These are phyloP conservation scores for Anarhynchus alexandrinus DNA, from an alignment of 2,113 vertebrate species.

Conservation along the genomic window DNA sequence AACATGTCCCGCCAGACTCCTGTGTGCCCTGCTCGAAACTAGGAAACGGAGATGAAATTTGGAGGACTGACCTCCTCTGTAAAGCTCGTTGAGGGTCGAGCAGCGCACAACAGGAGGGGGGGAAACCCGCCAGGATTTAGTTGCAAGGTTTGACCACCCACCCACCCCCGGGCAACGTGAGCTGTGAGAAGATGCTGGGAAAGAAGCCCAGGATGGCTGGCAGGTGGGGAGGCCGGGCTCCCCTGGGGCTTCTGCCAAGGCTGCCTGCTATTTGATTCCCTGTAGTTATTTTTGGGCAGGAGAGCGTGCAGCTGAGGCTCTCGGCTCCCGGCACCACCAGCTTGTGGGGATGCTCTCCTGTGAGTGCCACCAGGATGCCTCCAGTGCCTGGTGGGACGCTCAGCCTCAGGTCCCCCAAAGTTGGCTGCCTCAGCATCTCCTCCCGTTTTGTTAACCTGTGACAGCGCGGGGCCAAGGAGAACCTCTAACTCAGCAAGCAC, in stretches of 20 bases:
- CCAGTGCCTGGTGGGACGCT: neutral
- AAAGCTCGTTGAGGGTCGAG: neutral
- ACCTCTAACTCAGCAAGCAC: neutral
- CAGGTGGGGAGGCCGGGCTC: neutral
- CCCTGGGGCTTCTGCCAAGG: neutral
- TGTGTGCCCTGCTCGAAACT: neutral
- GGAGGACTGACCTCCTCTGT: neutral
- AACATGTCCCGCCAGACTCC: rapidly evolving
- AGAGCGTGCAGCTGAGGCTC: neutral
- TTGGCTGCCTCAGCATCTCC: neutral
- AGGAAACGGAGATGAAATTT: neutral
- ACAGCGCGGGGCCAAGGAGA: rapidly evolving
- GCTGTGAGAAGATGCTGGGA: neutral
- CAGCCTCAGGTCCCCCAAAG: rapidly evolving
- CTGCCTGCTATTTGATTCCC: neutral
- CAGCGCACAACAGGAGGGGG: neutral
- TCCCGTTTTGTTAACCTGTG: rapidly evolving
- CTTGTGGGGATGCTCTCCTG: neutral
- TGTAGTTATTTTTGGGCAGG: neutral
- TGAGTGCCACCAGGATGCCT: neutral
- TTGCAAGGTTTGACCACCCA: neutral
- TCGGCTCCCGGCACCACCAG: rapidly evolving
- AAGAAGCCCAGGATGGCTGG: neutral
- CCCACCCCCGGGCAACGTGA: rapidly evolving
- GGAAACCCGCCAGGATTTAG: neutral